Conservation (phyloP, 2,888 invertebrate genomes). For the Polydesmus complanatus region DNA sequence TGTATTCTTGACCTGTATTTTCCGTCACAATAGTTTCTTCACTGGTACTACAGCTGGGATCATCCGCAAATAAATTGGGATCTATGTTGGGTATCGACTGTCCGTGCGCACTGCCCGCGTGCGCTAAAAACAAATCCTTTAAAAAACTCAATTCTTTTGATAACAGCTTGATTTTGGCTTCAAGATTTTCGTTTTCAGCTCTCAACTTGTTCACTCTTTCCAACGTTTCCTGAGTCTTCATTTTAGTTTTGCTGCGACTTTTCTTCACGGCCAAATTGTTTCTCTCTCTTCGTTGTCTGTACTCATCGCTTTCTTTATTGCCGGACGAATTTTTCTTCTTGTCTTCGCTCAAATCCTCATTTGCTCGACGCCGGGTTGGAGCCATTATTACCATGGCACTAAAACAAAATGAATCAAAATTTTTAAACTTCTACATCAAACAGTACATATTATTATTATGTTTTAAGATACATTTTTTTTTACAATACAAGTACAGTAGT, state of each 20-base stretch:
- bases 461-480: too few species aligned
- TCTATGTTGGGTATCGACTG: conserved; percentile 28
- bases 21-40: background rate
- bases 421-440: too few species aligned
- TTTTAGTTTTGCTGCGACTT: conserved; percentile 24
- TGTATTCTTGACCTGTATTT: background rate
- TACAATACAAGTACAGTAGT: too few species aligned
- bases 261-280: conserved; percentile 27
- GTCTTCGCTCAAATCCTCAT: background rate
- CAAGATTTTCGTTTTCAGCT: conserved; percentile 61
- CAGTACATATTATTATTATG: too few species aligned
- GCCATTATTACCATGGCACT: conserved; percentile 9
- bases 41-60: background rate
- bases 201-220: conserved; percentile 57
- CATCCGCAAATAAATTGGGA: conserved; percentile 18
- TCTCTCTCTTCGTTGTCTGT: conserved; percentile 24
- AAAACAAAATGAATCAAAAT: background rate
- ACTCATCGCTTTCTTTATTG: conserved; percentile 24
- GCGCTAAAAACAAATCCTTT: conserved; percentile 65
- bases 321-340: background rate
- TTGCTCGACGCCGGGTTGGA: background rate
- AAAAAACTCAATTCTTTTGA: conserved; percentile 64
- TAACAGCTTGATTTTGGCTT: conserved; percentile 65
- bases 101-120: conserved; percentile 46
- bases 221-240: conserved; percentile 44